Base-by-base conservation (phyloP, 2,797 vertebrate genomes). In the Parotocinclus haroldoi region DNA sequence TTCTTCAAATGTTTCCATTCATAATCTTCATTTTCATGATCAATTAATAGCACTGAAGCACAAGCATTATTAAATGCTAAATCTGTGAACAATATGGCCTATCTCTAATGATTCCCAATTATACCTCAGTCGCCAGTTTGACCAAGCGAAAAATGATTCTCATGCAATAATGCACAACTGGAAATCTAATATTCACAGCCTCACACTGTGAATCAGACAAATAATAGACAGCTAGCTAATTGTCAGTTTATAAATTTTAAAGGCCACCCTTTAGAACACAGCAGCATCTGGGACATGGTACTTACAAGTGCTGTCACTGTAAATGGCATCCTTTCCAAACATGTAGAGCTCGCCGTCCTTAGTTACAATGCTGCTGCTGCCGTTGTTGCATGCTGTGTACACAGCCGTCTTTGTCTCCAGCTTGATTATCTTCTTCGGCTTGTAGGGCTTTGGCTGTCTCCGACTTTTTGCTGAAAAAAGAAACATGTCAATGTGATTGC, bases 271-370 rank as follows among this genome's bases (percentile, higher is more conserved):
- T n/a, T 48, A 58, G 13, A 10, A n/a, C n/a, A n/a, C n/a, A 5
- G 38, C 6, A 37, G 17, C n/a, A n/a, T 19, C 44, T 46, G 27
- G 3, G 12, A 54, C 16, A n/a, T 18, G 37, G 10, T 51, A 92
- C 96, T 95, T 89, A 99, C 97, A 96, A 85, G 95, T 94, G 84
- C 92, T 94, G 82, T 99, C 97, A 73, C 95, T 98, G 84, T 99
- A 99, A 87, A 99, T 96, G 45, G 97, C 97, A 84, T 99, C 97
- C 89, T 99, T 99, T 72, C 97, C 97, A 85, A 99, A 99, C 96
- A 99, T 98, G 85, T 96, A 99, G 17, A 99, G 92, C 78, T 99
- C 97, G 73, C 97, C 97, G 50, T 99, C 97, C 86, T 98, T 99
- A 74, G 96, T 98, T 78, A 98, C 90, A 37, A 98, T 94, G 76